phyloP scores from a whole-genome alignment of 2,113 vertebrate species.

The Sceloporus undulatus region DNA sequence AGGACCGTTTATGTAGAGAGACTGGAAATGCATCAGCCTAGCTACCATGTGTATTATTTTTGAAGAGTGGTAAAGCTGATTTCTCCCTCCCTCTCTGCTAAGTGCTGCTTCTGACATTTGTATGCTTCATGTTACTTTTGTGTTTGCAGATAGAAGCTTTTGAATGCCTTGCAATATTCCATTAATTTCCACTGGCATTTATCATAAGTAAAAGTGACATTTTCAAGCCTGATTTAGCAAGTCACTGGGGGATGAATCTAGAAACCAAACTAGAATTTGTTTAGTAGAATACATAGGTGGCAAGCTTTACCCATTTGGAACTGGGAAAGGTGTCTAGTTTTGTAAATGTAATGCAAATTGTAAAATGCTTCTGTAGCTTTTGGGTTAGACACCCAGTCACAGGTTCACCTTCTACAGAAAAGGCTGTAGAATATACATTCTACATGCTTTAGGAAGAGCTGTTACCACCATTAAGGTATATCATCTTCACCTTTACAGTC shows the following conservation, averaged over 20 bases:
- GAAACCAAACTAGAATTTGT: conserved; percentile 43
- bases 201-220: conserved; percentile 40
- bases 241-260: conserved; percentile 34
- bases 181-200: conserved; percentile 35
- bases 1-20: conserved; percentile 29
- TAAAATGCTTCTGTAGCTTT: background rate
- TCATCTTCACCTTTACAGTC: background rate
- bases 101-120: conserved; percentile 31
- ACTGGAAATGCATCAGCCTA: conserved; percentile 25
- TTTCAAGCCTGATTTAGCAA: conserved; percentile 43
- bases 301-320: background rate
- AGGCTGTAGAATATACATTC: background rate
- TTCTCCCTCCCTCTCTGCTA: background rate
- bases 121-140: background rate
- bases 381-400: background rate
- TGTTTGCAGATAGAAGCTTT: conserved; percentile 32
- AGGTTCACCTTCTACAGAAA: background rate
- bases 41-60: accelerated
- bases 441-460: background rate
- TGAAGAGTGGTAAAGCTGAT: conserved; percentile 34
- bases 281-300: conserved; percentile 7
- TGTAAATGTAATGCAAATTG: background rate
- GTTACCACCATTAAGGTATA: background rate
- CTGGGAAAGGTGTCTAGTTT: background rate
- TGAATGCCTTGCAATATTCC: background rate